Conservation (phyloP, 2,113 vertebrate genomes). For the Grallaria varia region DNA sequence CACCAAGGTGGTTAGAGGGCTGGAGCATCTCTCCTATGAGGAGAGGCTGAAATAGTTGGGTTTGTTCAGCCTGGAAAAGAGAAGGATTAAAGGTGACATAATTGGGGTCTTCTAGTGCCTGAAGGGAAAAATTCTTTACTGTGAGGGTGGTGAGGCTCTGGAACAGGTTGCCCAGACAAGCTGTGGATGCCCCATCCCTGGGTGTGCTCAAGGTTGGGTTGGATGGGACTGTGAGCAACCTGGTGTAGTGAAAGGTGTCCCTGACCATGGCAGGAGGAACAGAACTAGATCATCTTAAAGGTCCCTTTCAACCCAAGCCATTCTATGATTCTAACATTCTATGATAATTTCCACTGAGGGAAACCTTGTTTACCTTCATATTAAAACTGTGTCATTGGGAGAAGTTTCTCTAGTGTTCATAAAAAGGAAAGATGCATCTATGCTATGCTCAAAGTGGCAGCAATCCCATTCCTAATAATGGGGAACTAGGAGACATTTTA, state of each 20-base stretch:
- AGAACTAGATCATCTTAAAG: not conserved
- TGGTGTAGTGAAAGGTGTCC: not conserved
- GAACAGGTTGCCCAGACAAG: not conserved
- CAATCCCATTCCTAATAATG: not conserved
- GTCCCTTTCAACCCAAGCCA: not conserved
- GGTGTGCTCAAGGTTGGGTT: not conserved
- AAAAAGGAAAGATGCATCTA: not conserved
- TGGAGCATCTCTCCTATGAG: not conserved
- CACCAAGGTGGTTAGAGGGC: not conserved
- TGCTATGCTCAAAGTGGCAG: not conserved
- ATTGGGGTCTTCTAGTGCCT: not conserved
- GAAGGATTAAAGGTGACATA: not conserved
- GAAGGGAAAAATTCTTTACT: not conserved
- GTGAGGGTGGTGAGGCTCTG: not conserved
- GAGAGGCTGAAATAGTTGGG: not conserved
- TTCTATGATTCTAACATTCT: not conserved
- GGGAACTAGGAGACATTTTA: not conserved
- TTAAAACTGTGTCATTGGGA: not conserved
- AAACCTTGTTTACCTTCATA: not conserved
- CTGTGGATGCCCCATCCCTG: not conserved
- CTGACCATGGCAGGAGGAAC: not conserved
- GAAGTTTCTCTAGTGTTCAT: not conserved
- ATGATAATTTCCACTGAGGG: not conserved
- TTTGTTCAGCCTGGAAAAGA: not conserved
- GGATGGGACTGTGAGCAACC: not conserved